Evolutionary conservation across 2,888 invertebrate genomes (phyloP).

Genomic region (Agrochola lychnidis): DNA sequence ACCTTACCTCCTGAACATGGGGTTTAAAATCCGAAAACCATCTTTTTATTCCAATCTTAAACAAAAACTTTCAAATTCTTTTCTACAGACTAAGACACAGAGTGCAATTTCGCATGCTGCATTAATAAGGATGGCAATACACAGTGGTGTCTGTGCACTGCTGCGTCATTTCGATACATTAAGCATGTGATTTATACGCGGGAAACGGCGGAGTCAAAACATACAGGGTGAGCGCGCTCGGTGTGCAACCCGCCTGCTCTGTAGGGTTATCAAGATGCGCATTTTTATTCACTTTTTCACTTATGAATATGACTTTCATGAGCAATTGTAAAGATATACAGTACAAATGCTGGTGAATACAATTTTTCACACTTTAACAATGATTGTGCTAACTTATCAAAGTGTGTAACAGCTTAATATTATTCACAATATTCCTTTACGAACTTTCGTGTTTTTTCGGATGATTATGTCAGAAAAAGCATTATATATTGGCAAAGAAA

Average conservation of each 20-base stretch:
- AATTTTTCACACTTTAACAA: slow-evolving; percentile 35
- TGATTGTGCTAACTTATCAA: slow-evolving; percentile 24
- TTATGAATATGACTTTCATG: slow-evolving; percentile 28
- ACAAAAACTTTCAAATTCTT: slow-evolving; percentile 27
- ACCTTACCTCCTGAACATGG: slow-evolving; percentile 20
- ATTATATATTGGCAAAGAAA: not conserved
- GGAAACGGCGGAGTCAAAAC: slow-evolving; percentile 88
- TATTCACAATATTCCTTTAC: not conserved
- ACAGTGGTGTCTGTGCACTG: slow-evolving; percentile 73
- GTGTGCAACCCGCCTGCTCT: slow-evolving; percentile 67
- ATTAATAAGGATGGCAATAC: slow-evolving; percentile 75
- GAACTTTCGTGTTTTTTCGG: not conserved
- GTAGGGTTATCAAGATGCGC: slow-evolving; percentile 73
- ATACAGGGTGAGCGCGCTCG: slow-evolving; percentile 76
- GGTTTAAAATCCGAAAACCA: slow-evolving; percentile 23
- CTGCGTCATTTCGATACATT: slow-evolving; percentile 89
- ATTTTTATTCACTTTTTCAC: slow-evolving; percentile 45
- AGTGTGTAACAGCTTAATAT: not conserved
- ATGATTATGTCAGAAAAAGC: not conserved
- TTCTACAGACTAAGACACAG: slow-evolving; percentile 22
- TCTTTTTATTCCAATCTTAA: not conserved
- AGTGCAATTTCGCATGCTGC: slow-evolving; percentile 62
- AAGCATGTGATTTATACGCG: slow-evolving; percentile 88
- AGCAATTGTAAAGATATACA: slow-evolving; percentile 24
- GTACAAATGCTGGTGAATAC: slow-evolving; percentile 23